Percentiles rank a stretch among this genome's conserved stretches.
These are phyloP conservation scores for Heliconius hortense DNA, from an alignment of 2,888 invertebrate species.

Conservation along the genomic window DNA sequence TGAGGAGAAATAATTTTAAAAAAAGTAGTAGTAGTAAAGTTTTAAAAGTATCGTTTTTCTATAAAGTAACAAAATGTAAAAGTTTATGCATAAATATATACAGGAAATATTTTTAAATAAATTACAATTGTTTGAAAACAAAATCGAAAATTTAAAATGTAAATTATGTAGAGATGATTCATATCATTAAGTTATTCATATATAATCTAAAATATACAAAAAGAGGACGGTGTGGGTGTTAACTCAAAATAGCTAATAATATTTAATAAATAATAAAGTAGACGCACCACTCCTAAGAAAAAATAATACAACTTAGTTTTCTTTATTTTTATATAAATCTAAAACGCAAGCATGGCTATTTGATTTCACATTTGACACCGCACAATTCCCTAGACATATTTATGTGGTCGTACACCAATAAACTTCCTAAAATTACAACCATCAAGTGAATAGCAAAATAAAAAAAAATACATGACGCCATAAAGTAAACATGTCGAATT, in stretches of 20 bases:
- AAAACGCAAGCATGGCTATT: slow-evolving; percentile 47
- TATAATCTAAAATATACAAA: not conserved
- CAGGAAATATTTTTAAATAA: too few species aligned
- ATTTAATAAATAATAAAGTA: slow-evolving; percentile 21
- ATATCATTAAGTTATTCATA: not conserved
- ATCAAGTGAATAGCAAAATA: slow-evolving; percentile 53
- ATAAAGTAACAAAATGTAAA: too few species aligned
- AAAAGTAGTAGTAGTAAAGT: too few species aligned
- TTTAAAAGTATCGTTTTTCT: too few species aligned
- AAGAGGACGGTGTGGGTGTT: not conserved
- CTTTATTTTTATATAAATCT: slow-evolving; percentile 40
- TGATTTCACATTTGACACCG: slow-evolving; percentile 58
- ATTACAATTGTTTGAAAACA: too few species aligned
- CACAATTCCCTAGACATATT: slow-evolving; percentile 59
- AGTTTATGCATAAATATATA: too few species aligned
- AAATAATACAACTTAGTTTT: slow-evolving; percentile 12
- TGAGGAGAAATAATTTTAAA: too few species aligned
- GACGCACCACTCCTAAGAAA: not conserved
- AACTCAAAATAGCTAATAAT: not conserved
- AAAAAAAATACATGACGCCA: slow-evolving; percentile 57
- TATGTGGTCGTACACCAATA: slow-evolving; percentile 64
- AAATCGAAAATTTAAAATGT: not conserved
- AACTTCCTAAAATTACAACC: slow-evolving; percentile 64
- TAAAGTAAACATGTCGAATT: slow-evolving; percentile 69
- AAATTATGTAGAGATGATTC: not conserved